phyloP scores from a whole-genome alignment of 2,113 vertebrate species.

The Hippocampus mohnikei region DNA sequence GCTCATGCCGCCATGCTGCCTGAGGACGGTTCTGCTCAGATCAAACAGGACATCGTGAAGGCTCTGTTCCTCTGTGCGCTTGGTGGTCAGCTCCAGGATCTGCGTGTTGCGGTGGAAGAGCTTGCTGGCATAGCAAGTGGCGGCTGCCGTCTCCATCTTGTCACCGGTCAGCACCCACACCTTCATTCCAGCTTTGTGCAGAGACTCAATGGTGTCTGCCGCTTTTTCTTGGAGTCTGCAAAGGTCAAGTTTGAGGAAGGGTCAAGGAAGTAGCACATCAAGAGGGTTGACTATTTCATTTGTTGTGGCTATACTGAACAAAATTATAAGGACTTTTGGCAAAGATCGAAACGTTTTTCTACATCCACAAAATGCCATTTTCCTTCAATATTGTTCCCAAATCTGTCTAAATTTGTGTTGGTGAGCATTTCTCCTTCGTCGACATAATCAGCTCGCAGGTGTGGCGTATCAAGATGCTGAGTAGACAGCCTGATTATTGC shows the following conservation, averaged over 20 bases:
- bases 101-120: constrained; percentile 88
- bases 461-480: too few species aligned
- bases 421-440: too few species aligned
- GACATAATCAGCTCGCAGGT: too few species aligned
- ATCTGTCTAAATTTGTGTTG: too few species aligned
- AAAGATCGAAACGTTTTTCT: too few species aligned
- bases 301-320: neutral
- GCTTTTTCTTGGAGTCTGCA: constrained; percentile 92
- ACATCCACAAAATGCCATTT: too few species aligned
- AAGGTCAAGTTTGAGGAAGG: neutral
- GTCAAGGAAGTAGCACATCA: neutral
- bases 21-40: constrained; percentile 87
- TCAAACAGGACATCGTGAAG: constrained; percentile 92
- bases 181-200: constrained; percentile 96
- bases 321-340: too few species aligned
- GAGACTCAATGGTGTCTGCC: constrained; percentile 91
- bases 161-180: constrained; percentile 98
- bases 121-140: constrained; percentile 94
- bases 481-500: too few species aligned
- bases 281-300: neutral
- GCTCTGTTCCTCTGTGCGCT: constrained; percentile 89
- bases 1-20: constrained; percentile 76
- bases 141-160: constrained; percentile 96
- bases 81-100: constrained; percentile 94
- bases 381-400: too few species aligned